A percentile compares a stretch with the other conserved stretches of the same genome.
These are phyloP conservation scores for Isaurus tuberculatus DNA, from an alignment of 92 coral and sea anemone genomes.

Conservation along the genomic window DNA sequence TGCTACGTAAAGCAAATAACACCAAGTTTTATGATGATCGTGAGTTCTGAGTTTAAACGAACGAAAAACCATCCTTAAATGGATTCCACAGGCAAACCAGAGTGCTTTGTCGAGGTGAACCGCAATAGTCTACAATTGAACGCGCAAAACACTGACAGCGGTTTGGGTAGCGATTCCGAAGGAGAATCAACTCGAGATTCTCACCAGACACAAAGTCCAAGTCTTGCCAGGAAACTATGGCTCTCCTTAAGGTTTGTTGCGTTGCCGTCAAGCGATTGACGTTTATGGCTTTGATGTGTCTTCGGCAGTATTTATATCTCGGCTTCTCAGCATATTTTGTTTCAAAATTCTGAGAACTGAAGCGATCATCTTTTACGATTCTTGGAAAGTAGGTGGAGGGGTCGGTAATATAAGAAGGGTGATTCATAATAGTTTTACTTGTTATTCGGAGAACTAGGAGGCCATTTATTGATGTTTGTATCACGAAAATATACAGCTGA, in stretches of 20 bases:
- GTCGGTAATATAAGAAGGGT: background rate
- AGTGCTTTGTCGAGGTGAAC: background rate
- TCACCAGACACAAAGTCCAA: constrained; percentile 21
- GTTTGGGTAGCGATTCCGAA: constrained; percentile 38
- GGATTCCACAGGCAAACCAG: background rate
- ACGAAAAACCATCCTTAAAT: background rate
- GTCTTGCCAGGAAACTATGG: constrained; percentile 33
- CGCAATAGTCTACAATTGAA: background rate
- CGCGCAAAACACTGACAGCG: constrained; percentile 11
- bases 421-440: background rate
- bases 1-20: background rate
- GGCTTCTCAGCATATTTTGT: background rate
- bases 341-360: background rate
- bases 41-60: background rate
- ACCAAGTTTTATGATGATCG: background rate
- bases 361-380: background rate
- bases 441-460: background rate
- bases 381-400: constrained; percentile 9
- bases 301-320: background rate
- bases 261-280: background rate
- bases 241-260: constrained; percentile 32
- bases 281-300: background rate
- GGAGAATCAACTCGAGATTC: constrained; percentile 18
- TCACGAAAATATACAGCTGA: background rate
- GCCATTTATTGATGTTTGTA: background rate